Evolutionary conservation across 1,140 invertebrate genomes (phyloP).

Genomic region (Pseudomyrmex concolor): DNA sequence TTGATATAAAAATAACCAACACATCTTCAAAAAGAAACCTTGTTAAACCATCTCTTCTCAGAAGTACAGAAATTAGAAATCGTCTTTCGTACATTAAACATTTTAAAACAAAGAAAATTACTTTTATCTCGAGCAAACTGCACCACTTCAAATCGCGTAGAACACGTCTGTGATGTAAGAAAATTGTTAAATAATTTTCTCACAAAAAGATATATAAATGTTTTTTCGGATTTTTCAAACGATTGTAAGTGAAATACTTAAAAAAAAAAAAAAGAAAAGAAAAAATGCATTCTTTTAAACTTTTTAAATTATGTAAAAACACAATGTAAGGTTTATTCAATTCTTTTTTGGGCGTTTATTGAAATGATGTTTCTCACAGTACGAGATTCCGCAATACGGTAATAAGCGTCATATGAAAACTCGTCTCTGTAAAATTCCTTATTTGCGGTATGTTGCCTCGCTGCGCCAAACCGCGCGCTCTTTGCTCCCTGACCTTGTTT

Average conservation of each 20-base stretch:
- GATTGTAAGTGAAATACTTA: no score
- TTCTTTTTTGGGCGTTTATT: conserved; percentile 2
- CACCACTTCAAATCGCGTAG: no score
- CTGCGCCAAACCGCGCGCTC: conserved; percentile 18
- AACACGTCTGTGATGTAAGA: no score
- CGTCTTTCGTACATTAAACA: conserved; percentile 28
- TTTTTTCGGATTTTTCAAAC: no score
- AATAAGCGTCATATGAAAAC: conserved; percentile 43
- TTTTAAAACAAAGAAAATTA: neutral
- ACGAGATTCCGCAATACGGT: neutral
- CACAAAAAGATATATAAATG: no score
- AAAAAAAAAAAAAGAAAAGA: no score
- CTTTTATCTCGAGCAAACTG: no score
- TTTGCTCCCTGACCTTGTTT: conserved; percentile 23
- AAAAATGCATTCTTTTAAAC: no score
- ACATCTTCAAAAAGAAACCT: conserved; percentile 23
- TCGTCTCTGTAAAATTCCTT: conserved; percentile 24
- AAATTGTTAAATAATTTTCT: no score
- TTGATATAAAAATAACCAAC: conserved; percentile 44
- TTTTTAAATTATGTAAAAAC: no score
- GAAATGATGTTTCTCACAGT: neutral
- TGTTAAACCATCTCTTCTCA: conserved; percentile 10
- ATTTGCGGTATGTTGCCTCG: conserved; percentile 14
- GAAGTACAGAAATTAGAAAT: conserved; percentile 37
- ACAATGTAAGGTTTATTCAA: neutral